Conservation (phyloP, 2,113 vertebrate species). For the Steatornis caripensis region DNA sequence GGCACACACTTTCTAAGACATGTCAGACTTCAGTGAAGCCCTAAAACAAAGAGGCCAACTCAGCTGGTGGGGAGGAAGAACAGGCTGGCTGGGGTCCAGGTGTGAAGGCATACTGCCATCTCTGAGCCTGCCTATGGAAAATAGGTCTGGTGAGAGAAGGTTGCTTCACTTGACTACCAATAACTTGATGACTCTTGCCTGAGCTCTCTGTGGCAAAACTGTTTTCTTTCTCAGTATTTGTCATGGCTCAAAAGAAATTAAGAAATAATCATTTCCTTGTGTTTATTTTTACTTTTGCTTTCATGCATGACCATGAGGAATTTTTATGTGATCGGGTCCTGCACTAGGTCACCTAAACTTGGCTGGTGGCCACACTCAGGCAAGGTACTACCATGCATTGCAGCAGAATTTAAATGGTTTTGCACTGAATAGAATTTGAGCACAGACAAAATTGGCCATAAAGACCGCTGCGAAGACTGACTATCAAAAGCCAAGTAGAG, state of each 20-base stretch:
- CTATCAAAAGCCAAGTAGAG: not conserved
- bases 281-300: not conserved
- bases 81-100: not conserved
- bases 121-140: not conserved
- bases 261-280: not conserved
- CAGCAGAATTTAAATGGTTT: not conserved
- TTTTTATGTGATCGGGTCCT: not conserved
- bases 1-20: not conserved
- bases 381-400: not conserved
- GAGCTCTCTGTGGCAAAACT: not conserved
- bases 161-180: not conserved
- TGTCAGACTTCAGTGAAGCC: not conserved
- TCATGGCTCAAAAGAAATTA: not conserved
- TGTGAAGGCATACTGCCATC: not conserved
- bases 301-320: not conserved
- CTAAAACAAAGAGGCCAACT: not conserved
- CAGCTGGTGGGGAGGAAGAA: not conserved
- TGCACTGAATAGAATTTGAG: not conserved
- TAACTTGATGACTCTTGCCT: not conserved
- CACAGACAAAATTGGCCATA: not conserved
- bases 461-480: not conserved
- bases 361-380: not conserved
- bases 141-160: not conserved
- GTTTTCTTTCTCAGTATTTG: not conserved
- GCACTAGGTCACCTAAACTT: not conserved